Percentiles rank a stretch among this genome's conserved stretches.
phyloP scores from a whole-genome alignment of 2,888 invertebrate genomes.

The Carterocephalus palaemon region DNA sequence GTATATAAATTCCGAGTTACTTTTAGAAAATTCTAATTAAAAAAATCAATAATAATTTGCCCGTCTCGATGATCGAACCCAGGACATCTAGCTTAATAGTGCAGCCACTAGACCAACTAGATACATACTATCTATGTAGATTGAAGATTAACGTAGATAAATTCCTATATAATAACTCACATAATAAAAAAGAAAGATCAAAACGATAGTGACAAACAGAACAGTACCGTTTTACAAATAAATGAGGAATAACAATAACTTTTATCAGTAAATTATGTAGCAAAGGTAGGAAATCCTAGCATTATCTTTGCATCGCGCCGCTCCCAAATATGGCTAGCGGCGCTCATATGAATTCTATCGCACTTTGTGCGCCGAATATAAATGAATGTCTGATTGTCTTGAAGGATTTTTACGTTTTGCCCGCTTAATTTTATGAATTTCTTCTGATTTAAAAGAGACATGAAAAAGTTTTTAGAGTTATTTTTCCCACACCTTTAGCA shows the following conservation, averaged over 20 bases:
- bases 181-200: too few species aligned
- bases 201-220: too few species aligned
- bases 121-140: too few species aligned
- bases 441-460: slow-evolving; percentile 9
- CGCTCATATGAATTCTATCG: slow-evolving; percentile 22
- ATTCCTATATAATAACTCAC: too few species aligned
- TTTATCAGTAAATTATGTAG: slow-evolving; percentile 9
- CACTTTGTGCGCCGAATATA: slow-evolving; percentile 43
- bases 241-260: slow-evolving; percentile 7
- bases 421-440: slow-evolving; percentile 12
- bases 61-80: too few species aligned
- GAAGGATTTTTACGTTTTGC: slow-evolving; percentile 17
- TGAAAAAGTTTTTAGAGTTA: slow-evolving; percentile 10
- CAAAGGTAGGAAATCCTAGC: slow-evolving; percentile 1
- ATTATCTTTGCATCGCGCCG: slow-evolving; percentile 22
- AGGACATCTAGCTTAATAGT: too few species aligned
- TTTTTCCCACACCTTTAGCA: not conserved
- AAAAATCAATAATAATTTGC: too few species aligned
- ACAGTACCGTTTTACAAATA: not conserved
- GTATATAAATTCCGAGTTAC: too few species aligned
- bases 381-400: slow-evolving; percentile 36
- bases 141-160: too few species aligned
- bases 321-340: slow-evolving; percentile 12
- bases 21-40: too few species aligned
- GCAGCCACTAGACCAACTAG: too few species aligned